A percentile compares a stretch with the other conserved stretches of the same genome.
Conservation (phyloP, 2,888 invertebrate genomes). For the Andrena flavipes region DNA sequence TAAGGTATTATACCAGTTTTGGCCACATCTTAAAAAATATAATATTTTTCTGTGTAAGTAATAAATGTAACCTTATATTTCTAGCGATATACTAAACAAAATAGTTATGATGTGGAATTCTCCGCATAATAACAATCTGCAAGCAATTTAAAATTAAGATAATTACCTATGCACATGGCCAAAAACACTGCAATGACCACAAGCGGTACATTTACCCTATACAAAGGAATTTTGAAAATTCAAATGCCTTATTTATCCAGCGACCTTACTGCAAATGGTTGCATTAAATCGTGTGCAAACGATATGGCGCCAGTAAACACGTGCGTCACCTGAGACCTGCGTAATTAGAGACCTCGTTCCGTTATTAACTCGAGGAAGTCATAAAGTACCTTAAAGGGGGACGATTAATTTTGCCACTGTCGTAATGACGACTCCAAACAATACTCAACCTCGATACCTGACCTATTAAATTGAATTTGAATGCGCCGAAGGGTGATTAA, state of each 20-base stretch:
- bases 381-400: conserved; percentile 6
- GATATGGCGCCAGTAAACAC: not conserved
- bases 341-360: not conserved
- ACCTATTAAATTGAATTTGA: not conserved
- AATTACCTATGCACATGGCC: too few species aligned
- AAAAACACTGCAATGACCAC: too few species aligned
- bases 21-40: too few species aligned
- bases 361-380: conserved; percentile 1
- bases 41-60: too few species aligned
- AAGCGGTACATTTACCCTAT: too few species aligned
- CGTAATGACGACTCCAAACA: not conserved
- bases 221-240: too few species aligned
- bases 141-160: too few species aligned
- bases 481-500: not conserved
- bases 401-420: conserved; percentile 3
- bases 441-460: not conserved
- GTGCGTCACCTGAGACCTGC: not conserved
- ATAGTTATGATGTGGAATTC: too few species aligned
- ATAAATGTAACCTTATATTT: too few species aligned
- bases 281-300: not conserved
- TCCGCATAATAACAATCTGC: too few species aligned
- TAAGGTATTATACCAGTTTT: too few species aligned
- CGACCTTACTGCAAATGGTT: not conserved
- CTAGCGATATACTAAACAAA: too few species aligned
- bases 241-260: not conserved